Evolutionary conservation across 2,797 vertebrate genomes (phyloP), one percentile per base, ranked within the genome.

Genomic region (Trachops cirrhosus): DNA sequence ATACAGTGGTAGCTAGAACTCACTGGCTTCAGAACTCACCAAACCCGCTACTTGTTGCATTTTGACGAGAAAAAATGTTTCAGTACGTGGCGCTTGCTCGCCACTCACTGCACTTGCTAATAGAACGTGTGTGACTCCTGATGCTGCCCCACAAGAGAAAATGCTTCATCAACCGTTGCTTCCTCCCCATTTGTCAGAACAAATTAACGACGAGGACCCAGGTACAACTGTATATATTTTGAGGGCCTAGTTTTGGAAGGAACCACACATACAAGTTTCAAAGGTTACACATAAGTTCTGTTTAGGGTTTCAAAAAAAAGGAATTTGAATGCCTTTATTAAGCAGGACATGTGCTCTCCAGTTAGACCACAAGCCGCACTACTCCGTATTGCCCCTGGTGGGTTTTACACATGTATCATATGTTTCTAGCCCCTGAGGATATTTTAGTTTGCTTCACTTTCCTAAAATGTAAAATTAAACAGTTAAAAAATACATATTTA

Each of bases 271-370:
- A 62, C 29, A 79, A 88, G 10, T 15, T 32, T 67, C n/a, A 68
- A 62, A 92, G 32, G 14, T 44, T 59, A 54, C 1, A n/a, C 12
- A 54, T 34, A 80, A 21, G 16, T 59, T 86, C 52, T 84, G 6
- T 7, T 92, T 52, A 44, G 37, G 37, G 18, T 64, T 91, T 79
- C n/a, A 48, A 94, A 84, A 68, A 92, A 95, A 46, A 80, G 22
- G 34, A 54, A 86, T 87, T 46, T 92, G 39, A 87, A 84, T n/a
- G 21, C 18, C 67, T 68, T 29, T 46, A 46, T 29, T 46, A 46
- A 29, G 6, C 4, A 94, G 5, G 21, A 3, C 7, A 16, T 2
- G 46, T 50, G 2, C 14, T 57, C 37, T 46, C 10, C 3, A n/a
- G 3, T 57, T 68, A 73, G 54, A 19, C 54, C 52, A 48, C 3